Evolutionary conservation across 2,888 invertebrate species (phyloP).

Genomic region (Oscheius sp.): DNA sequence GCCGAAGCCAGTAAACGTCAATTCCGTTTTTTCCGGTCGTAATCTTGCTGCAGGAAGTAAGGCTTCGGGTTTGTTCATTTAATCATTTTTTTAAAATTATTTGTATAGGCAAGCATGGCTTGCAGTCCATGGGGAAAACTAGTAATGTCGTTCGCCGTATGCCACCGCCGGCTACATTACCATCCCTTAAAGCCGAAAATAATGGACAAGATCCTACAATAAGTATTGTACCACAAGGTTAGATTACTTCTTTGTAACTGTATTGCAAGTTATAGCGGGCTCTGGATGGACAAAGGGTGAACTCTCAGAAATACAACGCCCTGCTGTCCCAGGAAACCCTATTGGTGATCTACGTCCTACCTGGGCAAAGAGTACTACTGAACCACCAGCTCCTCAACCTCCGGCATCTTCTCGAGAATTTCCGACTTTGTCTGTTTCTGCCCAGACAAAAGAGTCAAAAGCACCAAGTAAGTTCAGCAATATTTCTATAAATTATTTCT

Average conservation of each 20-base stretch:
- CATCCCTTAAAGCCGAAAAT: constrained; percentile 96
- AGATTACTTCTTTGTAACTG: not conserved
- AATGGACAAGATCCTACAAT: constrained; percentile 80
- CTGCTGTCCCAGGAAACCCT: constrained; percentile 39
- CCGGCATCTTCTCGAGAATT: constrained; percentile 80
- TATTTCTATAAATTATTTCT: constrained; percentile 1
- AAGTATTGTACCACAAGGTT: constrained; percentile 81
- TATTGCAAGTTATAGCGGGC: constrained; percentile 68
- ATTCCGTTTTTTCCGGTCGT: constrained; percentile 64
- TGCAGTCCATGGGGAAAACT: constrained; percentile 99
- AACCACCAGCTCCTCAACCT: constrained; percentile 29
- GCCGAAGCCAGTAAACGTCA: constrained; percentile 65
- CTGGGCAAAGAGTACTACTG: constrained; percentile 49
- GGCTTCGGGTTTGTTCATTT: constrained; percentile 50
- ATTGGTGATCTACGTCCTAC: constrained; percentile 52
- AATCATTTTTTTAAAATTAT: not conserved
- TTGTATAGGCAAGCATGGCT: constrained; percentile 82
- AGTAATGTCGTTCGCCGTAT: constrained; percentile 87
- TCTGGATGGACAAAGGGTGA: constrained; percentile 80
- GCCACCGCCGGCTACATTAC: constrained; percentile 90
- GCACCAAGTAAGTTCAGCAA: not conserved
- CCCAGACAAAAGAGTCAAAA: constrained; percentile 29
- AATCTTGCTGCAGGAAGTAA: constrained; percentile 52
- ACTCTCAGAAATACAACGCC: constrained; percentile 49
- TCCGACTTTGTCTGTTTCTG: constrained; percentile 78